Conservation (phyloP, 2,797 vertebrate genomes). For the Linurgus olivaceus region DNA sequence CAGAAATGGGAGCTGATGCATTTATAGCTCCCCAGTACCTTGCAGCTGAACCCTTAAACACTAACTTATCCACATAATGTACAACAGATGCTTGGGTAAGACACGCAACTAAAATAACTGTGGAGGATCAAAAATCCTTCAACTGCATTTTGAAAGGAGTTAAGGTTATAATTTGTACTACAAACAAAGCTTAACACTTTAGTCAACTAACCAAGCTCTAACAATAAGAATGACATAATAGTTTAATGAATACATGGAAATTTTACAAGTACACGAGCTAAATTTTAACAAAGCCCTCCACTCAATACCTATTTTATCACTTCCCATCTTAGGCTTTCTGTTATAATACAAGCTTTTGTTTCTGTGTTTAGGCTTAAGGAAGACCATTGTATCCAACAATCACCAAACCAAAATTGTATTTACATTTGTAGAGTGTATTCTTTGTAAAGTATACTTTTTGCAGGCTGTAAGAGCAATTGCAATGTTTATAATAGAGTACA, state of each 20-base stretch:
- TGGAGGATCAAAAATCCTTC: constrained; percentile 6
- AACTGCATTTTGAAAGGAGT: constrained; percentile 15
- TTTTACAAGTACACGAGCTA: constrained; percentile 77
- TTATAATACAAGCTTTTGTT: constrained; percentile 87
- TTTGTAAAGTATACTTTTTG: constrained; percentile 68
- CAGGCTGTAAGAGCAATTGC: constrained; percentile 53
- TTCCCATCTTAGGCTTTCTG: constrained; percentile 86
- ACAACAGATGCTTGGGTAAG: not conserved
- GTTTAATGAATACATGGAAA: constrained; percentile 84
- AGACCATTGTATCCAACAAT: constrained; percentile 79
- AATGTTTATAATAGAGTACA: constrained; percentile 42
- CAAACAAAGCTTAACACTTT: constrained; percentile 67
- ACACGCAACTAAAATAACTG: not conserved
- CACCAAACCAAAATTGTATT: constrained; percentile 74
- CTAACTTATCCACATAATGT: not conserved
- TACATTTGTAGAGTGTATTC: constrained; percentile 74
- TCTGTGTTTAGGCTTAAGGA: constrained; percentile 79
- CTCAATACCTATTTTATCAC: constrained; percentile 91
- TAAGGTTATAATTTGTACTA: constrained; percentile 22
- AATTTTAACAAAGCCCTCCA: constrained; percentile 81
- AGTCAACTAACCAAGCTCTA: constrained; percentile 55
- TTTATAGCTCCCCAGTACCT: not conserved
- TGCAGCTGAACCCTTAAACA: not conserved
- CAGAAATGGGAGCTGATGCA: not conserved
- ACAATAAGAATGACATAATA: constrained; percentile 83